Evolutionary conservation across 2,113 vertebrate species (phyloP).

Genomic region (Nematolebias whitei): DNA sequence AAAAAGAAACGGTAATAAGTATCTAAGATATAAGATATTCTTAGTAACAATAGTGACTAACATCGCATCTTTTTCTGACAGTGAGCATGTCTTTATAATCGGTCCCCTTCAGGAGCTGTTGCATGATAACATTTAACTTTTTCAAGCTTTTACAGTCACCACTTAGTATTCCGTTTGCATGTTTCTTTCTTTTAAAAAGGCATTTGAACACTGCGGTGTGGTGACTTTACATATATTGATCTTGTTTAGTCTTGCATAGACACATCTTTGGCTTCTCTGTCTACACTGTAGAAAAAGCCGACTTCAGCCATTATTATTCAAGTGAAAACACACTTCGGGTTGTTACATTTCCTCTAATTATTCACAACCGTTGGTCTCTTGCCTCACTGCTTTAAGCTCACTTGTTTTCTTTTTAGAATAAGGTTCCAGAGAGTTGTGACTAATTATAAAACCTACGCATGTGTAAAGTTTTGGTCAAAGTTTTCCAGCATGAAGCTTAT

Average conservation of each 20-base stretch:
- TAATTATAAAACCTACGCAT: slow-evolving; percentile 19
- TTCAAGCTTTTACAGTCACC: no score
- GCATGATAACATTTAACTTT: no score
- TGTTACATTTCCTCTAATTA: slow-evolving; percentile 26
- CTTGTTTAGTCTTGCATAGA: slow-evolving; percentile 12
- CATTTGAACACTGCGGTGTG: not conserved
- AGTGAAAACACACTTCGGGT: slow-evolving; percentile 17
- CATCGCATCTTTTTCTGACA: no score
- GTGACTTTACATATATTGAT: slow-evolving; percentile 8
- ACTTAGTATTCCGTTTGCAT: not conserved
- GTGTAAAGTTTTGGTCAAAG: slow-evolving; percentile 1
- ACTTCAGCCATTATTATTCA: slow-evolving; percentile 2
- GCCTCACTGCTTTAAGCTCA: not conserved
- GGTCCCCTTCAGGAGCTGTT: no score
- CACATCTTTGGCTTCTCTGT: slow-evolving; percentile 1
- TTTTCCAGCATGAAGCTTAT: slow-evolving; percentile 12
- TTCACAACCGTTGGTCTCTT: slow-evolving; percentile 2
- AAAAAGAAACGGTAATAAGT: no score
- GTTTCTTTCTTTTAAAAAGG: not conserved
- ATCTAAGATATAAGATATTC: no score
- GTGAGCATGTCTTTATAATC: no score
- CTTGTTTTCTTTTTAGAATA: not conserved
- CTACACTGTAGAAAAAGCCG: slow-evolving; percentile 7
- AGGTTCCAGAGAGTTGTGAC: slow-evolving; percentile 4
- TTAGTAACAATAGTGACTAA: no score